phyloP scores from a whole-genome alignment of 2,113 vertebrate genomes.

The Strigops habroptila region DNA sequence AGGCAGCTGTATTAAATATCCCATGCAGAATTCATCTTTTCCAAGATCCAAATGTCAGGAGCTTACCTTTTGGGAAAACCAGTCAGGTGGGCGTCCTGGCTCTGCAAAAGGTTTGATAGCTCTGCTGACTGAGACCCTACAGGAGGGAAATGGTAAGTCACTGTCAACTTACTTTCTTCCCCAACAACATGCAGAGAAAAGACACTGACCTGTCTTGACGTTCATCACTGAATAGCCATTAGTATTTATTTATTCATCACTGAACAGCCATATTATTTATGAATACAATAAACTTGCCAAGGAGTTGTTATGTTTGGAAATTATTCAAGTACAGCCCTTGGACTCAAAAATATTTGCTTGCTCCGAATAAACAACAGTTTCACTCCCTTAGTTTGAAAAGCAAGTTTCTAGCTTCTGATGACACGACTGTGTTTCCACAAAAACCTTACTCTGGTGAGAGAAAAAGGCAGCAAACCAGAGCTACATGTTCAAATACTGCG shows the following conservation, averaged over 20 bases:
- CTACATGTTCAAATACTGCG: accelerated
- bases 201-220: neutral
- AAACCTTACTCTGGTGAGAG: neutral
- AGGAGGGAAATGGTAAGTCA: neutral
- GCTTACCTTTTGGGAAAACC: constrained; percentile 97
- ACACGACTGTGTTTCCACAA: neutral
- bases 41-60: neutral
- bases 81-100: constrained; percentile 93
- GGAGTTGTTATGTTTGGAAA: neutral
- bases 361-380: neutral
- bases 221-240: neutral
- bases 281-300: neutral
- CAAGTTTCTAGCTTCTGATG: neutral
- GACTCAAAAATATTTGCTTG: neutral
- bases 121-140: constrained; percentile 96
- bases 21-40: neutral
- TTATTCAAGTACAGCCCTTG: neutral
- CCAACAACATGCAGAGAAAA: neutral
- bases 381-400: neutral
- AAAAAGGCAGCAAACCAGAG: neutral
- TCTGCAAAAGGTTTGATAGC: constrained; percentile 99
- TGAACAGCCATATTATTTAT: neutral
- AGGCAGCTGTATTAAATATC: neutral
- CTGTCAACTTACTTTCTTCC: neutral
- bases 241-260: neutral